A percentile compares a stretch with the other conserved stretches of the same genome.
Conservation (phyloP, 2,797 vertebrate species). For the Simalia tracyae region DNA sequence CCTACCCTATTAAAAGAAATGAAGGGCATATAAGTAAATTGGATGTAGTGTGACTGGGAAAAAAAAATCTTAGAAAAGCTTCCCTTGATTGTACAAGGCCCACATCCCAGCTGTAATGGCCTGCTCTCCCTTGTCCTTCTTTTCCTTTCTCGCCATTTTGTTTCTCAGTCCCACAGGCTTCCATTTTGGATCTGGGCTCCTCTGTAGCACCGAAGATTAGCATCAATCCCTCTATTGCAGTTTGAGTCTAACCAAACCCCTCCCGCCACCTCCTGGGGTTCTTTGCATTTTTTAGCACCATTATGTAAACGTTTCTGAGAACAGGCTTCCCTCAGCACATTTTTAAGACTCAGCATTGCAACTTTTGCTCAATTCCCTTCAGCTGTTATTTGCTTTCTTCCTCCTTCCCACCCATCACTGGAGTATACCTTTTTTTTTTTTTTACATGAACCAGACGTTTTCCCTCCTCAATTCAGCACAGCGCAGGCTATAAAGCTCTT, state of each 20-base stretch:
- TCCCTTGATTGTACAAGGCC: background rate
- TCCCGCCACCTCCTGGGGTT: background rate
- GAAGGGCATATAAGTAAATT: background rate
- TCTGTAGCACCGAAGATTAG: background rate
- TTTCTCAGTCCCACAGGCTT: background rate
- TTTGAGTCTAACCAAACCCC: background rate
- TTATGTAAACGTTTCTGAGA: background rate
- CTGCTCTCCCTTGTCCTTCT: too few relatives aligned
- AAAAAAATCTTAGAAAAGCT: background rate
- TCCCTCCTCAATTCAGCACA: background rate
- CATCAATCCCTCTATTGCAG: background rate
- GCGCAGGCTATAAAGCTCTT: background rate
- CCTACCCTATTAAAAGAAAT: background rate
- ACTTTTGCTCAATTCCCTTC: background rate
- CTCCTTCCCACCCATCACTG: background rate
- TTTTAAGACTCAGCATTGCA: background rate
- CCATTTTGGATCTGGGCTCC: background rate
- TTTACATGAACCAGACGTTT: background rate
- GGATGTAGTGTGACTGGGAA: background rate
- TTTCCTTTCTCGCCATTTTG: background rate
- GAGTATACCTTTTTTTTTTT: background rate
- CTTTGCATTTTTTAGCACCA: background rate
- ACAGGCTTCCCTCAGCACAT: constrained; percentile 16
- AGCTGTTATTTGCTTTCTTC: background rate
- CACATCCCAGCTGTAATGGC: background rate